Percentiles rank a stretch among this genome's conserved stretches.
These are phyloP conservation scores for Ceriagrion tenellum DNA, from an alignment of 2,888 invertebrate species.

Conservation along the genomic window DNA sequence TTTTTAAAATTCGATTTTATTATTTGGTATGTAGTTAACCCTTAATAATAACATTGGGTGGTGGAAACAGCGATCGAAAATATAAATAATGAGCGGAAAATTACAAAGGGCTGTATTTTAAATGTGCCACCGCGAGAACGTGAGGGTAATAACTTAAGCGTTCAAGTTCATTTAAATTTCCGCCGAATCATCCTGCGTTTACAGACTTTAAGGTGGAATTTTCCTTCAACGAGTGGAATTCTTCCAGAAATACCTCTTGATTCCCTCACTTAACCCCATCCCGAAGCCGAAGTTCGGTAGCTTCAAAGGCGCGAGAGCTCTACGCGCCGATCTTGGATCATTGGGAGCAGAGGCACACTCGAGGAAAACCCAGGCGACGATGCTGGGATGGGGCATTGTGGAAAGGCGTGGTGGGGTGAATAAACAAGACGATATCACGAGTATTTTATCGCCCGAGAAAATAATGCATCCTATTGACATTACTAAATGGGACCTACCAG, in stretches of 20 bases:
- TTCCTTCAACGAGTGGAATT: neutral
- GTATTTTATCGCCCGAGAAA: neutral
- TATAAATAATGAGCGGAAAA: no score
- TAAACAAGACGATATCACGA: neutral
- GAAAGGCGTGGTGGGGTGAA: neutral
- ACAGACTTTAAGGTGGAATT: neutral
- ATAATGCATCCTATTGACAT: neutral
- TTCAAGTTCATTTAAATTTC: no score
- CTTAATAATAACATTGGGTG: no score
- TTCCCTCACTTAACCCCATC: neutral
- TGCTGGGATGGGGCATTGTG: neutral
- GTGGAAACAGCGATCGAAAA: no score
- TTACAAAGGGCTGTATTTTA: no score
- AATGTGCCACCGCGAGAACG: no score
- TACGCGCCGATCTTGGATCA: neutral
- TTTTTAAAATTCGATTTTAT: no score
- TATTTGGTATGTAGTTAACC: no score
- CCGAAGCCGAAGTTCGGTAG: neutral
- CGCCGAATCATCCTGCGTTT: neutral
- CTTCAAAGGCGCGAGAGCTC: neutral
- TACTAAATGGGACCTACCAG: neutral
- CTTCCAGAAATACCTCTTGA: neutral
- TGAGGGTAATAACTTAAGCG: no score
- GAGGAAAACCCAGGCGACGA: slow-evolving; percentile 25
- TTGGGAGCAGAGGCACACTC: neutral